A percentile compares a stretch with the other conserved stretches of the same genome.
phyloP scores from a whole-genome alignment of 2,113 vertebrate species.

The Heliornis fulica region DNA sequence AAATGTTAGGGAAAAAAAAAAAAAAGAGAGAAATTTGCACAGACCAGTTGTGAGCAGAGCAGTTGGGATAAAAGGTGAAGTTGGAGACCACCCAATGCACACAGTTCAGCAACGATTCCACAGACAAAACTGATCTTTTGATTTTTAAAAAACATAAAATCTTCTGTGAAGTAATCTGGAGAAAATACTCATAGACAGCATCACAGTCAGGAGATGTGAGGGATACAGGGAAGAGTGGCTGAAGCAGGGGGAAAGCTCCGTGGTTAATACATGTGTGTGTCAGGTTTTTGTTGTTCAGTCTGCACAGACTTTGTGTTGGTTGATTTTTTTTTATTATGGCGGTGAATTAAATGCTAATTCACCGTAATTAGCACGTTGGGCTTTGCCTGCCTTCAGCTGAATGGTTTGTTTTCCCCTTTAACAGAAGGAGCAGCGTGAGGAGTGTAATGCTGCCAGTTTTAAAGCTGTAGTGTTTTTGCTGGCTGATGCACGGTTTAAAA shows the following conservation, averaged over 20 bases:
- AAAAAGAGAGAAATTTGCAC: not conserved
- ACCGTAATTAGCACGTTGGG: fast-evolving
- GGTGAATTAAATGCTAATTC: not conserved
- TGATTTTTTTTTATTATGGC: not conserved
- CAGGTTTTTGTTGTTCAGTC: not conserved
- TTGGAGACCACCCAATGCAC: not conserved
- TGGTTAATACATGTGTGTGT: not conserved
- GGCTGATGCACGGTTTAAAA: not conserved
- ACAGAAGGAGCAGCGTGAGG: not conserved
- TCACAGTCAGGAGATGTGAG: fast-evolving
- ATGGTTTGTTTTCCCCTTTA: not conserved
- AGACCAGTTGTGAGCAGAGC: not conserved
- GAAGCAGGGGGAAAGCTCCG: not conserved
- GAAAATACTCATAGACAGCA: not conserved
- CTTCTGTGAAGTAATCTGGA: not conserved
- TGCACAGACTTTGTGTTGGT: not conserved
- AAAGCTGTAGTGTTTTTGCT: not conserved
- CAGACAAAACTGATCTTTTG: not conserved
- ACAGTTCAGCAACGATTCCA: not conserved
- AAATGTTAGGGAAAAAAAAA: not conserved
- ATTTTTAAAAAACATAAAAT: not conserved
- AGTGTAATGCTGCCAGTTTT: not conserved
- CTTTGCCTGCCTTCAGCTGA: not conserved
- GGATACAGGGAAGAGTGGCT: not conserved
- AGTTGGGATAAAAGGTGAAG: not conserved